Conservation (phyloP, 2,113 vertebrate species). For the Dendropsophus ebraccatus region DNA sequence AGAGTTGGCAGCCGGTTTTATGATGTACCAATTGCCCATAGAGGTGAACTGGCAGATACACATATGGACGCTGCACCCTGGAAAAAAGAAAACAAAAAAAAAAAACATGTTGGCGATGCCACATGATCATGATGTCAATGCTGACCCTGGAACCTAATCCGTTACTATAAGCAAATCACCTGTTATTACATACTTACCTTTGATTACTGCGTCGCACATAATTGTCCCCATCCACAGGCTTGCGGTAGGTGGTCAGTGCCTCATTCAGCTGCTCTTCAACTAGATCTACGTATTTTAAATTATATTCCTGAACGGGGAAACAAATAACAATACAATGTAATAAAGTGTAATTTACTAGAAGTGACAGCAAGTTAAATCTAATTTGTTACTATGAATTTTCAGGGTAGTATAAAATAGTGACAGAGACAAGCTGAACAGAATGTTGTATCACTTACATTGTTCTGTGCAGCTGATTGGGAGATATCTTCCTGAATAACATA, state of each 20-base stretch:
- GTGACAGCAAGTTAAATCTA: too few relatives aligned
- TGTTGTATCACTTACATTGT: too few relatives aligned
- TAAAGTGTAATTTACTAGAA: too few relatives aligned
- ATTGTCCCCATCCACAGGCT: constrained; percentile 97
- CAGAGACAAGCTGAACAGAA: too few relatives aligned
- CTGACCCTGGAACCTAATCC: background rate
- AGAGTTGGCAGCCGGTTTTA: constrained; percentile 95
- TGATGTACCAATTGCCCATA: constrained; percentile 97
- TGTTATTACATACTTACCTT: too few relatives aligned
- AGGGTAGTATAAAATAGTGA: too few relatives aligned
- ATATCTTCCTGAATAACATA: too few relatives aligned
- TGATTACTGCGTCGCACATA: constrained; percentile 98
- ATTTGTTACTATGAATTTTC: too few relatives aligned
- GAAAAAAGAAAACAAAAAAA: constrained; percentile 60
- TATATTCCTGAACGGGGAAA: constrained; percentile 83
- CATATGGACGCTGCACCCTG: constrained; percentile 96
- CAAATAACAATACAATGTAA: background rate
- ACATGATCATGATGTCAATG: too few relatives aligned
- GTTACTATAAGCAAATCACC: too few relatives aligned
- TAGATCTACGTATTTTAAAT: constrained; percentile 95
- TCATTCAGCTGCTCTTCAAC: constrained; percentile 98
- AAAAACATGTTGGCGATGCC: background rate
- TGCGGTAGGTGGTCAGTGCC: constrained; percentile 96
- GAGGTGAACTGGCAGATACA: constrained; percentile 94
- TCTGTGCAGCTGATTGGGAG: too few relatives aligned